Base-by-base conservation (phyloP, 2,113 vertebrate genomes). In the Halichoeres trimaculatus region DNA sequence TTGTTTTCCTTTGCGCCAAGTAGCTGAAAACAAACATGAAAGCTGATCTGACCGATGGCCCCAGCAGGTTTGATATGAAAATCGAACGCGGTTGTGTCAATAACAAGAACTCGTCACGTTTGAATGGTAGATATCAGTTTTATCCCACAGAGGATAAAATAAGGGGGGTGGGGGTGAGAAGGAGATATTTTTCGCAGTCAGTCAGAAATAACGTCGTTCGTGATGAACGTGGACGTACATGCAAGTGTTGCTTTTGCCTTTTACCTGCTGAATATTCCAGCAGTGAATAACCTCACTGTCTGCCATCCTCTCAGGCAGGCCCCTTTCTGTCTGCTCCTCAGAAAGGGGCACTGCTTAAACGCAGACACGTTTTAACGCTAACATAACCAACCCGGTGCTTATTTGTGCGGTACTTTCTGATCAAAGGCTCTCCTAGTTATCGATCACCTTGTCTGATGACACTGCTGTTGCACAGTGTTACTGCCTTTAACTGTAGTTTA, bases 221-320 rank as follows among this genome's bases (percentile, higher is more conserved):
- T 30, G 16, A 22, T 17, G 78, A 74, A 72, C 13, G 34, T 53
- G 65, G 30, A 81, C 71, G 34, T 19, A 64, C 55, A 34, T 50
- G 51, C 0, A 69, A 81, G 10, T 22, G 38, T 14, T 60, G 13
- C 56, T 80, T 50, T 57, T 75, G 78, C 50, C 12, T 70, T 62
- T 53, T 83, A 88, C 84, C 88, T 90, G 85, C 81, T 85, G 72
- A 53, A 77, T 80, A 67, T 71, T 22, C 22, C 38, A 43, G 24
- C 50, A 73, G 63, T 83, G 86, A 83, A 77, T 74, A 86, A 76
- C 54, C 76, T 63, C 76, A 60, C 54, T 79, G 81, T 81, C 64
- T 81, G 64, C 45, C 78, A 63, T 84, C 81, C 83, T 61, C 2
- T n/a, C 70, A 81, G 83, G 62, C 83, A 85, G 86, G 85, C 85